A percentile compares a stretch with the other conserved stretches of the same genome.
These are phyloP conservation scores for Denticeps clupeoides DNA, from an alignment of 2,797 vertebrate genomes.

Conservation along the genomic window DNA sequence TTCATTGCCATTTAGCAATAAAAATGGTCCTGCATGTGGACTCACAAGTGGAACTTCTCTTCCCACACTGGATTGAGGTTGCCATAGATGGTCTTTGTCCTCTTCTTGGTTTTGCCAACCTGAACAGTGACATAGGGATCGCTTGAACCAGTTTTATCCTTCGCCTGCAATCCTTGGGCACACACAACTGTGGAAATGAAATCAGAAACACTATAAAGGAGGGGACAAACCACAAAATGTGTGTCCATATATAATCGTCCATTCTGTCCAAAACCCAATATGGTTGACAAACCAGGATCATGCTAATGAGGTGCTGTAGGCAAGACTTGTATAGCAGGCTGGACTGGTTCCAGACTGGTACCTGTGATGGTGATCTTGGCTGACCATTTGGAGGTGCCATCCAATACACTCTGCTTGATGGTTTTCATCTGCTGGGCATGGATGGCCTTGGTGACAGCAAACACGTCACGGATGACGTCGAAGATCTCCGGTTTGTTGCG, in stretches of 20 bases:
- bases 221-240: too few relatives aligned
- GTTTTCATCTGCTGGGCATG: slow-evolving; percentile 96
- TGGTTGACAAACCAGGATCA: too few relatives aligned
- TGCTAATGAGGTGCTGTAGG: too few relatives aligned
- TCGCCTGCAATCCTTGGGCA: slow-evolving; percentile 95
- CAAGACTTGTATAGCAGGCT: background rate
- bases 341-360: slow-evolving; percentile 33
- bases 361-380: slow-evolving; percentile 97
- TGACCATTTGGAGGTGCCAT: slow-evolving; percentile 97
- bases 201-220: too few relatives aligned
- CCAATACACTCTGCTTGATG: slow-evolving; percentile 92
- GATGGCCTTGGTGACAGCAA: slow-evolving; percentile 70
- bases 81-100: slow-evolving; percentile 96
- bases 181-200: slow-evolving; percentile 68
- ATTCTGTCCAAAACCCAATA: too few relatives aligned
- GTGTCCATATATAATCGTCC: background rate
- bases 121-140: slow-evolving; percentile 96
- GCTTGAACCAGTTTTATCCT: slow-evolving; percentile 97
- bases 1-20: too few relatives aligned
- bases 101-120: slow-evolving; percentile 97
- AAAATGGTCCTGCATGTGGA: too few relatives aligned
- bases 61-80: slow-evolving; percentile 98
- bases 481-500: slow-evolving; percentile 96
- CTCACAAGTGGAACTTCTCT: slow-evolving; percentile 98
- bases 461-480: slow-evolving; percentile 89